A percentile compares a stretch with the other conserved stretches of the same genome.
phyloP scores from a whole-genome alignment of 1,140 invertebrate genomes.

The Philopotamus ludificatus region DNA sequence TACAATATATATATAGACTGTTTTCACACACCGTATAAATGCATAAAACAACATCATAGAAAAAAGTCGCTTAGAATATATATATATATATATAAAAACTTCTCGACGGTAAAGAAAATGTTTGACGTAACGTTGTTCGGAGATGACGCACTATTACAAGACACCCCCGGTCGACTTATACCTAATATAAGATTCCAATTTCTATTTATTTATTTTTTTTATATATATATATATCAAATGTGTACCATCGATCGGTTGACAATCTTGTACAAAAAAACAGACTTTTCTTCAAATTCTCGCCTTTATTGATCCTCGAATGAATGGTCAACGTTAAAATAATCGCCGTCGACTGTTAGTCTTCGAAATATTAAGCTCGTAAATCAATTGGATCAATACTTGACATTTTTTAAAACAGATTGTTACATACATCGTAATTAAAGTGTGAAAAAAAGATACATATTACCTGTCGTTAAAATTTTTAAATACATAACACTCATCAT shows the following conservation, averaged over 20 bases:
- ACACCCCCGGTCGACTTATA: not conserved
- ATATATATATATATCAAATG: too few species aligned
- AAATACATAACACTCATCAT: too few species aligned
- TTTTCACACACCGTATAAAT: not conserved
- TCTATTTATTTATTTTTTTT: not conserved
- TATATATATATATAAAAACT: not conserved
- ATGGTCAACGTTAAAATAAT: constrained; percentile 4
- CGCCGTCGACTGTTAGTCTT: constrained; percentile 21
- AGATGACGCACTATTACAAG: not conserved
- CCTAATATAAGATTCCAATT: not conserved
- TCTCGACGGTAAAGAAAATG: too few species aligned
- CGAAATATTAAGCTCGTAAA: constrained; percentile 22
- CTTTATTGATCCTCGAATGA: constrained; percentile 18
- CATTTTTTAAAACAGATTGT: too few species aligned
- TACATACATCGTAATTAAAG: too few species aligned
- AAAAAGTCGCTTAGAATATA: not conserved
- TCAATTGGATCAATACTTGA: too few species aligned
- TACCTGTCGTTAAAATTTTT: too few species aligned
- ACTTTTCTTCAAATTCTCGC: too few species aligned
- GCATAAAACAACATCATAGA: not conserved
- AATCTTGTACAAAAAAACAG: constrained; percentile 3
- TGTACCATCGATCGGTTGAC: not conserved
- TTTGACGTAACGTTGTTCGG: too few species aligned
- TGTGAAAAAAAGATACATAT: too few species aligned
- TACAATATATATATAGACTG: not conserved